Percentiles rank a stretch among this genome's conserved stretches.
Evolutionary conservation across 2,888 invertebrate genomes (phyloP).

Genomic region (Danaus chrysippus): DNA sequence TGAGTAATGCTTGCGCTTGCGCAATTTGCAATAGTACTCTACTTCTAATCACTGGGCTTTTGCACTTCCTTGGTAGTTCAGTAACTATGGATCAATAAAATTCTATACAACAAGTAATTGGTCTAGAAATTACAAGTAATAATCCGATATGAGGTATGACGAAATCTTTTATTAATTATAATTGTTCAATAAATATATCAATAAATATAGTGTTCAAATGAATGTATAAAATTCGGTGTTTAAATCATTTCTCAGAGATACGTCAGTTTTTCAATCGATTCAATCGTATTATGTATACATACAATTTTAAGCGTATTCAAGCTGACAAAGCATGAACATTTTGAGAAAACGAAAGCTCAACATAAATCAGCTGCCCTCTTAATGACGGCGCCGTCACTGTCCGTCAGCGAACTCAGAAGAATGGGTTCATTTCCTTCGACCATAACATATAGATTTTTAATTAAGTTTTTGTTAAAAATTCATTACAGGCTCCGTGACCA

Average conservation of each 20-base stretch:
- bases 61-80: conserved; percentile 21
- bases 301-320: conserved; percentile 12
- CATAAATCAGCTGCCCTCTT: conserved; percentile 52
- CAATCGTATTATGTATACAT: conserved; percentile 10
- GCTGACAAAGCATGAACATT: conserved; percentile 20
- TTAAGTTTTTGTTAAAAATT: conserved; percentile 79
- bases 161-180: too few species aligned
- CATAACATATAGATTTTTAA: conserved; percentile 77
- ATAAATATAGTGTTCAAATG: too few species aligned
- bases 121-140: too few species aligned
- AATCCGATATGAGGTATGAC: too few species aligned
- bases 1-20: conserved; percentile 29
- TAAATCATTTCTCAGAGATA: too few species aligned
- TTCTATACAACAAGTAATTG: conserved; percentile 12
- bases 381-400: conserved; percentile 71
- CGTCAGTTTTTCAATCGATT: too few species aligned
- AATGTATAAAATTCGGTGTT: too few species aligned
- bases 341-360: conserved; percentile 42
- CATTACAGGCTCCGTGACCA: conserved; percentile 64
- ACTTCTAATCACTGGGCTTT: conserved; percentile 31
- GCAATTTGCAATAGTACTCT: conserved; percentile 36
- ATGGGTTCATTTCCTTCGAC: conserved; percentile 79
- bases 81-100: conserved; percentile 19
- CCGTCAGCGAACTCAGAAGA: conserved; percentile 74
- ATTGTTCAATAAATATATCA: too few species aligned